Base-by-base conservation (phyloP, 2,113 vertebrate species). In the Aldabrachelys gigantea region DNA sequence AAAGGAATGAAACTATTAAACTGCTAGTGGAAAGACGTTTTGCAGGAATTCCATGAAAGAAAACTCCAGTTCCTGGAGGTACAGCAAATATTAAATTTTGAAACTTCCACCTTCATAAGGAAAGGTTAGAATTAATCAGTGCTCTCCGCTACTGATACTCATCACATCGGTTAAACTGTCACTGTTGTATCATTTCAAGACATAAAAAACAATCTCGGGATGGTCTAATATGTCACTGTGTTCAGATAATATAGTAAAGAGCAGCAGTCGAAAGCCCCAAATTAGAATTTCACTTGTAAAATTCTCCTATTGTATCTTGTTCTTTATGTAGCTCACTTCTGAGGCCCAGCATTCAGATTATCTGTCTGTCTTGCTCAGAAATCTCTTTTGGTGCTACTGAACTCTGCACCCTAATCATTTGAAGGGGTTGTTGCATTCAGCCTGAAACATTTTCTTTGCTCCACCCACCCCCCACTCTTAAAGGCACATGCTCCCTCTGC, bases 301-400 rank as follows among this genome's bases (percentile, higher is more conserved):
- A 41, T 75, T 41, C 38, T 75, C 69, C 59, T 35, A 24, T 44
- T 76, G 41, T 76, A 44, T 41, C 56, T 24, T 0, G 0, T 81
- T 94, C 44, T 83, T 94, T 90, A 81, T 85, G 92, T 82, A 80
- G 8, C 62, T 31, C 6, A 5, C 83, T 91, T 84, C 11, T 25
- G n/a, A 93, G 89, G 86, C 75, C 76, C 69, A 89, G 84, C 86
- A 95, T 82, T 53, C 41, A 49, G 78, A 29, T 96, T 92, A 80
- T 87, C 38, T 82, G 80, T 93, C 82, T 95, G 94, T 78, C 80
- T 86, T 84, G 29, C 35, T 59, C 82, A 11, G 90, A 62, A 38
- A 53, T 96, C 13, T 21, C n/a, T 85, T 87, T 79, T 87, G 90
- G 84, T 95, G 87, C 53, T 76, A 10, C 52, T 82, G 69, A 49